Percentiles rank a stretch among this genome's conserved stretches.
These are phyloP conservation scores for Dynastes hyllus DNA, from an alignment of 2,888 invertebrate genomes.

Conservation along the genomic window DNA sequence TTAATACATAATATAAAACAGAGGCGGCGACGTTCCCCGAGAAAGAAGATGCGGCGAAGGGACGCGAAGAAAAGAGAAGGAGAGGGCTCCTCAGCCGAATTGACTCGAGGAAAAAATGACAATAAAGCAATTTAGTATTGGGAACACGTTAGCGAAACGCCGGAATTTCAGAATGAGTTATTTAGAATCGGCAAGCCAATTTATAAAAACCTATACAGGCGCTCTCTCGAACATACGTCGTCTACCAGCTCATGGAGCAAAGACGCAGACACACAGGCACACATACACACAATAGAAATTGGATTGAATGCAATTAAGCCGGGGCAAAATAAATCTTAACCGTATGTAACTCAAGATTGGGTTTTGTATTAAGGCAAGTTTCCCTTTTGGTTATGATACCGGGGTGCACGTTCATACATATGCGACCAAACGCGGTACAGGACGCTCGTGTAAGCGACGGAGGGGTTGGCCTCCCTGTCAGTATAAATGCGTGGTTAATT, in stretches of 20 bases:
- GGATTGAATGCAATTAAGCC: constrained; percentile 52
- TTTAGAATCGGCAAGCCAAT: constrained; percentile 38
- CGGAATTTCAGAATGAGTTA: constrained; percentile 41
- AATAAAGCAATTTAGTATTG: constrained; percentile 39
- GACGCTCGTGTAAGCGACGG: not conserved
- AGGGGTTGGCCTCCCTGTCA: constrained; percentile 65
- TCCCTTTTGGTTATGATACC: constrained; percentile 50
- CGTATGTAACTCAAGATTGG: constrained; percentile 52
- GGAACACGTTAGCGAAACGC: constrained; percentile 32
- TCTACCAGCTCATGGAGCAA: no score
- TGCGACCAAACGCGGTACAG: constrained; percentile 13
- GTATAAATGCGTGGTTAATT: constrained; percentile 70
- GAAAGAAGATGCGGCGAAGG: not conserved
- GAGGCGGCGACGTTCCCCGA: not conserved
- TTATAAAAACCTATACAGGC: constrained; percentile 29
- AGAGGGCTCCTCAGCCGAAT: not conserved
- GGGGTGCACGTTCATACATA: constrained; percentile 27
- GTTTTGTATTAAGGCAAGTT: constrained; percentile 48
- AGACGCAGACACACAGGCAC: not conserved
- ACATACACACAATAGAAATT: constrained; percentile 46
- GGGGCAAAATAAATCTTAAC: constrained; percentile 51
- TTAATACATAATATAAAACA: constrained; percentile 16
- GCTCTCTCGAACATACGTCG: not conserved
- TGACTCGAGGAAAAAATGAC: constrained; percentile 27
- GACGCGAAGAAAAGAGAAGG: constrained; percentile 10